A percentile compares a stretch with the other conserved stretches of the same genome.
Evolutionary conservation across 2,888 invertebrate genomes (phyloP).

Genomic region (Agonopterix subpropinquella): DNA sequence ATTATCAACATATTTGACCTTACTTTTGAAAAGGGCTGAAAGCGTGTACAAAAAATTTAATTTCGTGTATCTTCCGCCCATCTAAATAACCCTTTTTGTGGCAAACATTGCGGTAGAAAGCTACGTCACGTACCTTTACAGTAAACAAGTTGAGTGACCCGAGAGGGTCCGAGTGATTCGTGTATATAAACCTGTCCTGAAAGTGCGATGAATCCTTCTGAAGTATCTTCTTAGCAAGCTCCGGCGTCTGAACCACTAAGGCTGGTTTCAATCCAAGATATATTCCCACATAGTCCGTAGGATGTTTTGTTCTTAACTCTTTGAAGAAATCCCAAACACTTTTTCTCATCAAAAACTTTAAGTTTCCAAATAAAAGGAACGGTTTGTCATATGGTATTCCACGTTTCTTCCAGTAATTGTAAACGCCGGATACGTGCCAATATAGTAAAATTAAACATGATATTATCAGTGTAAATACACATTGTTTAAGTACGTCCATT

Average conservation of each 20-base stretch:
- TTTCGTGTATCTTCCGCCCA: too few relatives aligned
- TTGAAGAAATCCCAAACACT: slow-evolving; percentile 40
- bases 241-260: slow-evolving; percentile 44
- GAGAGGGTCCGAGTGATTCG: slow-evolving; percentile 40
- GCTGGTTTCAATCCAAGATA: slow-evolving; percentile 43
- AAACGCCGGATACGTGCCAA: slow-evolving; percentile 26
- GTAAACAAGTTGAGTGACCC: slow-evolving; percentile 53
- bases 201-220: slow-evolving; percentile 45
- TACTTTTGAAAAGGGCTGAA: too few relatives aligned
- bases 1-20: background rate
- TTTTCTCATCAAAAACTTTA: slow-evolving; percentile 43
- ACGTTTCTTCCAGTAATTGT: slow-evolving; percentile 51
- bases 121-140: slow-evolving; percentile 32
- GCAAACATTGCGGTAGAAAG: background rate
- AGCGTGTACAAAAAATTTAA: too few relatives aligned
- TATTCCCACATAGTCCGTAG: slow-evolving; percentile 42
- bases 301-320: slow-evolving; percentile 30
- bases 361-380: slow-evolving; percentile 34
- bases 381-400: slow-evolving; percentile 46
- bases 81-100: too few relatives aligned
- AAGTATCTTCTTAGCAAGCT: slow-evolving; percentile 39
- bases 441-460: slow-evolving; percentile 25
- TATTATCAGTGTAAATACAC: slow-evolving; percentile 14
- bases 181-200: slow-evolving; percentile 37
- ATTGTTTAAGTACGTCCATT: too few relatives aligned